Base-by-base conservation (phyloP, 2,113 vertebrate genomes). In the Brachyistius frenatus region DNA sequence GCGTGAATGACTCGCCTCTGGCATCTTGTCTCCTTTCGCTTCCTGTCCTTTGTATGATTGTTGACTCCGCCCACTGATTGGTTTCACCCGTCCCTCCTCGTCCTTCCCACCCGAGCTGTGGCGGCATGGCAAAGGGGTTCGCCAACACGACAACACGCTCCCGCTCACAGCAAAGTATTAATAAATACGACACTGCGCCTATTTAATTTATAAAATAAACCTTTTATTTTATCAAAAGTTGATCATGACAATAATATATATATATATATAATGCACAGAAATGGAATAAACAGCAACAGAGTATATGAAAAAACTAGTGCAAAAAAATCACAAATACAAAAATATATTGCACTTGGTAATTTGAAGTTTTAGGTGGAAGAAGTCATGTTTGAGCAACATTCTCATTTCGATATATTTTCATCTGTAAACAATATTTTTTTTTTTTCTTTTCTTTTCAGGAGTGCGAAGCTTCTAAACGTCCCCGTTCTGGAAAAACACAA, bases 311-410 rank as follows among this genome's bases (percentile, higher is more conserved):
- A 23, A 85, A 86, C 71, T 85, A 91, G 90, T 91, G 91, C 90
- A 90, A 85, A 89, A 84, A 79, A 79, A 81, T 78, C 44, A 86
- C 56, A 88, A 66, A 86, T 88, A 89, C 66, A 91, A 92, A 92
- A 93, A 92, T 89, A 93, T 93, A 92, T 93, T 93, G 90, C 91
- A 93, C 92, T 90, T 85, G 57, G 61, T 84, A 82, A 60, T 85
- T 70, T 85, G 73, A 88, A 86, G 58, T 73, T 74, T 79, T 81
- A 85, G 82, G 82, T 87, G 87, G 90, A 89, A 86, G 89, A 89
- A 87, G 53, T 86, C 52, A 50, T 69, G 66, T 90, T 86, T 88
- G 70, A 88, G 73, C 58, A 87, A 91, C 90, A 91, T 86, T 87
- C 86, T 84, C 47, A 46, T 58, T 79, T 47, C 69, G 63, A 86